phyloP scores from a whole-genome alignment of 2,888 invertebrate genomes.

The Tenthredo scrophulariae region DNA sequence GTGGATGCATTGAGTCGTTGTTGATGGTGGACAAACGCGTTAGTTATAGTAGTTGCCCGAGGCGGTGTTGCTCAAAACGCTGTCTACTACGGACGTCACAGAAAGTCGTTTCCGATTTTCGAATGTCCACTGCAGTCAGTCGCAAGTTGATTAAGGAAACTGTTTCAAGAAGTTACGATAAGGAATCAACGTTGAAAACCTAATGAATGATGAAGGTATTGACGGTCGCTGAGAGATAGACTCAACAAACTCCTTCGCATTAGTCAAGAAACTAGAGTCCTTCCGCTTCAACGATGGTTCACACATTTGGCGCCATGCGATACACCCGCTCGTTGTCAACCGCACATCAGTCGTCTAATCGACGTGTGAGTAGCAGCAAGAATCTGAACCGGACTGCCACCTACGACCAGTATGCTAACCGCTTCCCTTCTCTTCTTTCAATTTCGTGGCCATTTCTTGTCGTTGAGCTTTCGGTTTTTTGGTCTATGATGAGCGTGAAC shows the following conservation, averaged over 20 bases:
- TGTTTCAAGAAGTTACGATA: background rate
- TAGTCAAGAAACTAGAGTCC: background rate
- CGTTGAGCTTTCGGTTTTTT: background rate
- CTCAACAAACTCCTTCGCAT: background rate
- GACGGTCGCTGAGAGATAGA: background rate
- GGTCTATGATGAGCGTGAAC: background rate
- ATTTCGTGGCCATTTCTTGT: background rate
- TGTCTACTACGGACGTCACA: background rate
- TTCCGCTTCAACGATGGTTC: background rate
- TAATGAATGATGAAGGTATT: background rate
- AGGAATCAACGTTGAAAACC: background rate
- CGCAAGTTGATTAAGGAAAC: background rate
- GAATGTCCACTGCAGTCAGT: background rate
- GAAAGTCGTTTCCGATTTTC: background rate
- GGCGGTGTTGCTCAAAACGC: slow-evolving; percentile 36
- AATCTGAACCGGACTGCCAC: background rate
- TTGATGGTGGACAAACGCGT: slow-evolving; percentile 2
- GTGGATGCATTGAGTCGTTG: background rate
- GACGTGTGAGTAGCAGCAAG: background rate
- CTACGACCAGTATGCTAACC: background rate
- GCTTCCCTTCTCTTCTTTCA: background rate
- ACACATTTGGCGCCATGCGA: slow-evolving; percentile 13
- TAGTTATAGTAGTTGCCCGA: background rate
- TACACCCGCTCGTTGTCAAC: background rate
- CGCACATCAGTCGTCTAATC: background rate